Evolutionary conservation across 2,797 vertebrate genomes (phyloP).

Genomic region (Acanthurus lineatus): DNA sequence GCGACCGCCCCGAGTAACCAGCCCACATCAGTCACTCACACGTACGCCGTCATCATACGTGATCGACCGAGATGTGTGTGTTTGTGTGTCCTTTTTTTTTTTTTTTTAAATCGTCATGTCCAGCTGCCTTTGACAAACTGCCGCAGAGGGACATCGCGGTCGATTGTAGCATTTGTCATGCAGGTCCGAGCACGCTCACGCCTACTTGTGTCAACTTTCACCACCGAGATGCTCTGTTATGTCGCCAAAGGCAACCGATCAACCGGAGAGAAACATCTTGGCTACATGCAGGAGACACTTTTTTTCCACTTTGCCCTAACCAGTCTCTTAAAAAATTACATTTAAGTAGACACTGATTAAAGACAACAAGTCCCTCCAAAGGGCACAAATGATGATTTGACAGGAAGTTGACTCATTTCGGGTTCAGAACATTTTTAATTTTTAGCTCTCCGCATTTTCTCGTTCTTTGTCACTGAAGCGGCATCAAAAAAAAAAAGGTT

Average conservation of each 20-base stretch:
- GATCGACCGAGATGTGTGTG: not conserved
- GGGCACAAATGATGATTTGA: conserved; percentile 1
- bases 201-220: conserved; percentile 26
- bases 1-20: conserved; percentile 8
- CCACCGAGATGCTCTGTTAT: conserved; percentile 14
- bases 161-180: not conserved
- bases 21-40: conserved; percentile 15
- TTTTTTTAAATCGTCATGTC: not conserved
- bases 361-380: not conserved
- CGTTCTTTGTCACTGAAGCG: not conserved
- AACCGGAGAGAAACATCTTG: not conserved
- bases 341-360: not conserved
- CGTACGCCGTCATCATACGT: not conserved
- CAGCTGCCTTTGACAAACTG: conserved; percentile 13
- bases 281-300: not conserved
- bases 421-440: conserved; percentile 17
- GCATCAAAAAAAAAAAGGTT: not conserved
- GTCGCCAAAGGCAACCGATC: not conserved
- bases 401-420: conserved; percentile 26
- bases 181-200: not conserved
- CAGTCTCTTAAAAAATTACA: not conserved
- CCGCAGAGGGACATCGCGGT: not conserved
- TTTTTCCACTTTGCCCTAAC: not conserved
- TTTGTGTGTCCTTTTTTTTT: not conserved
- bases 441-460: not conserved